These are phyloP conservation scores for Polydrusus tereticollis DNA, from an alignment of 2,888 invertebrate genomes.

Conservation along the genomic window DNA sequence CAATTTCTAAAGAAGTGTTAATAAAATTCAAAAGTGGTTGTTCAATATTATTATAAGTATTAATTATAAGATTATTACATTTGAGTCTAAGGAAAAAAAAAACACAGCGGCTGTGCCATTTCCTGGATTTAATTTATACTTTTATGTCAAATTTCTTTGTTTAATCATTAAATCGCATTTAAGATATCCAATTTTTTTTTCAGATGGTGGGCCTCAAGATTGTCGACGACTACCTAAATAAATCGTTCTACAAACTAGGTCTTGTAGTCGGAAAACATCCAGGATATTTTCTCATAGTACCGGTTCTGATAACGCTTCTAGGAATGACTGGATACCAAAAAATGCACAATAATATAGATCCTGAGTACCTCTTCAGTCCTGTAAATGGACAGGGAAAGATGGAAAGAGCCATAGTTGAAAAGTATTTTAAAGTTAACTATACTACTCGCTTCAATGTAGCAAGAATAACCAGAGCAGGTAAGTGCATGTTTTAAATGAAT, in stretches of 20 bases:
- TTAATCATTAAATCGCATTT: not conserved
- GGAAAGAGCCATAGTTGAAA: conserved; percentile 86
- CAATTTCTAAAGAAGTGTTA: too few species aligned
- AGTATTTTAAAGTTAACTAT: conserved; percentile 90
- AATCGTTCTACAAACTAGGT: conserved; percentile 86
- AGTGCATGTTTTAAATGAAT: conserved; percentile 59
- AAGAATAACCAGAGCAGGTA: conserved; percentile 89
- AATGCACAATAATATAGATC: conserved; percentile 91
- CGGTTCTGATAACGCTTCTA: conserved; percentile 83
- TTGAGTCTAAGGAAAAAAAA: too few species aligned
- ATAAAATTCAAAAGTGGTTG: too few species aligned
- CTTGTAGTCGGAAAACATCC: conserved; percentile 84
- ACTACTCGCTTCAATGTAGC: conserved; percentile 87
- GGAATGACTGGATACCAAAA: conserved; percentile 91
- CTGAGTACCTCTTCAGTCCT: conserved; percentile 93
- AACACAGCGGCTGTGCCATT: too few species aligned
- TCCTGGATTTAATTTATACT: too few species aligned
- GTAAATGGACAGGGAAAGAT: conserved; percentile 87
- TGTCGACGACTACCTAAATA: conserved; percentile 85
- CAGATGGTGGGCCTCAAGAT: conserved; percentile 85
- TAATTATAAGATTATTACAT: too few species aligned
- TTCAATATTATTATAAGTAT: too few species aligned
- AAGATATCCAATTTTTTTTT: conserved; percentile 38
- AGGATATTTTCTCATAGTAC: conserved; percentile 90
- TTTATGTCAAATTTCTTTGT: not conserved